phyloP scores from a whole-genome alignment of 2,888 invertebrate genomes.

The Nezara viridula region DNA sequence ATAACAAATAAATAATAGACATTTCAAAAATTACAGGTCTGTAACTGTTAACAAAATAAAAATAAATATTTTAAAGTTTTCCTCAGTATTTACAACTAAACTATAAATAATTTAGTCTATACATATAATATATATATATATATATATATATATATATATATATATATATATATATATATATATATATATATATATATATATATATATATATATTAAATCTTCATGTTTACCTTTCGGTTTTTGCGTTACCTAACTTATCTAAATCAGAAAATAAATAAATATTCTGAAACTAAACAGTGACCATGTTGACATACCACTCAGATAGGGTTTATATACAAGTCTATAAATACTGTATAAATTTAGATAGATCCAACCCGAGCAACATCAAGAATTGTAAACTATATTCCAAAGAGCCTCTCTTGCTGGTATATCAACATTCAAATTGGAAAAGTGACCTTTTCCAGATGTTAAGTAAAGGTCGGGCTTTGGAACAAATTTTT shows the following conservation, averaged over 20 bases:
- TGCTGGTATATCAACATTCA: neutral
- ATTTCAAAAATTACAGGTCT: too few species aligned
- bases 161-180: too few species aligned
- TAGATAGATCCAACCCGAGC: neutral
- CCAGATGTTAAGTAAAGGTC: slow-evolving; percentile 3
- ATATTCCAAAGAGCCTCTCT: neutral
- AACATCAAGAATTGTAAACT: neutral
- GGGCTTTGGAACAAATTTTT: slow-evolving; percentile 13
- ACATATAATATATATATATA: too few species aligned
- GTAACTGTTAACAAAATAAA: too few species aligned
- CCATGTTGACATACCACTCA: neutral
- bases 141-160: too few species aligned
- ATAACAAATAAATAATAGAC: too few species aligned
- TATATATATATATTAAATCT: too few species aligned
- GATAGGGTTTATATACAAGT: neutral
- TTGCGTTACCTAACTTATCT: neutral
- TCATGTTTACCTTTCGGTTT: neutral
- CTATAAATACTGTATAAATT: neutral
- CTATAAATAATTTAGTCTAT: too few species aligned
- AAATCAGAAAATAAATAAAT: neutral
- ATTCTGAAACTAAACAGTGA: neutral
- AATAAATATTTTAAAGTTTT: too few species aligned
- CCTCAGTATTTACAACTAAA: too few species aligned
- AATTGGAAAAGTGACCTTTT: slow-evolving; percentile 43
- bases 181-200: too few species aligned